phyloP scores from a whole-genome alignment of 2,888 invertebrate genomes.

The Lasioglossum marginatum region DNA sequence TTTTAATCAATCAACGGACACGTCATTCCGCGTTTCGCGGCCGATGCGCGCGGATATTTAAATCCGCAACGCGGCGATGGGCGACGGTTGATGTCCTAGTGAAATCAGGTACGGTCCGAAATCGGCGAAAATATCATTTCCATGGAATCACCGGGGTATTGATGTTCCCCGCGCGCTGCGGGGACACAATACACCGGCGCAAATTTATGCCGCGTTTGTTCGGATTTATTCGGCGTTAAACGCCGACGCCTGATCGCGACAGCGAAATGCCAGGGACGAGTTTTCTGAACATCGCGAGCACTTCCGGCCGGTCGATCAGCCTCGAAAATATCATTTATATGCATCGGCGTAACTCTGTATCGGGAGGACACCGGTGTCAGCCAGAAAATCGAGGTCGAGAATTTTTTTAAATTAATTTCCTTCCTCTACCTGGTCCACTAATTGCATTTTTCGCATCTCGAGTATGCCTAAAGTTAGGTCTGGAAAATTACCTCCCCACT shows the following conservation, averaged over 20 bases:
- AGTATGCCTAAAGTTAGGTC: no score
- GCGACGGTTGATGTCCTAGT: neutral
- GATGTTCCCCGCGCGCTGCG: constrained; percentile 8
- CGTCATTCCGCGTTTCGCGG: neutral
- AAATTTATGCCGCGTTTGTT: constrained; percentile 36
- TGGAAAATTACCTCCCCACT: no score
- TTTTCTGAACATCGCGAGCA: neutral
- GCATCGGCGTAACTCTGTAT: neutral
- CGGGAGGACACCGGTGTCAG: neutral
- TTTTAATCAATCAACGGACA: constrained; percentile 8
- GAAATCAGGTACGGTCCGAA: constrained; percentile 15
- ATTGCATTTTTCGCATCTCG: no score
- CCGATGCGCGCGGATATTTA: neutral
- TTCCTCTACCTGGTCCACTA: no score
- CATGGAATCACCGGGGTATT: neutral
- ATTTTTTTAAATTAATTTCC: no score
- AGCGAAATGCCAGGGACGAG: neutral
- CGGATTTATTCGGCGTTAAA: constrained; percentile 50
- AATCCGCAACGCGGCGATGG: neutral
- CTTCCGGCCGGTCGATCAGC: neutral
- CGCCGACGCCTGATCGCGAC: constrained; percentile 21
- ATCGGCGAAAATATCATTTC: constrained; percentile 28
- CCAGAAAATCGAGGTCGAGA: constrained; percentile 44
- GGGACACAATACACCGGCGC: neutral
- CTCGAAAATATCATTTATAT: constrained; percentile 12